These are phyloP conservation scores for Drosophila peninsularis DNA, from an alignment of 2,888 invertebrate genomes.

Conservation along the genomic window DNA sequence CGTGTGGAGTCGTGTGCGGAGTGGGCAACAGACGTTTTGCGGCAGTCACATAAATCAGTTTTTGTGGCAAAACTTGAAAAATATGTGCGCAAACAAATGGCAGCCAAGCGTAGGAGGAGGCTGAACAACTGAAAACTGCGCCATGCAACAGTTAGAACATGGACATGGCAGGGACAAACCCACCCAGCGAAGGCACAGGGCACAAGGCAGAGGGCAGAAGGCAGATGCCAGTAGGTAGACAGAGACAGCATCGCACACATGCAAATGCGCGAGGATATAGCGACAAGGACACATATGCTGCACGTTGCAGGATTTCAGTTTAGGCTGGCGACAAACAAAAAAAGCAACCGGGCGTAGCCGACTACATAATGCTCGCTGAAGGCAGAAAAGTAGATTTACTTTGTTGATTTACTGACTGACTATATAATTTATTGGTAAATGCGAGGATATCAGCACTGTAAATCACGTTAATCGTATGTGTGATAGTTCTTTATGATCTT, in stretches of 20 bases:
- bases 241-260: constrained; percentile 38
- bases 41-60: constrained; percentile 75
- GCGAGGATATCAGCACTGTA: too few relatives aligned
- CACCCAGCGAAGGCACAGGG: constrained; percentile 7
- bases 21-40: constrained; percentile 55
- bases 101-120: constrained; percentile 44
- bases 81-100: constrained; percentile 78
- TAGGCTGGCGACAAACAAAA: constrained; percentile 41
- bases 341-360: neutral
- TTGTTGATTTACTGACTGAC: too few relatives aligned
- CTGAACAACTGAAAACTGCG: constrained; percentile 45
- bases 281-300: constrained; percentile 66
- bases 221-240: constrained; percentile 8
- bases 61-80: constrained; percentile 80
- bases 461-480: too few relatives aligned
- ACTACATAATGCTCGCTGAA: neutral
- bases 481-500: too few relatives aligned
- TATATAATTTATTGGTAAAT: too few relatives aligned
- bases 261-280: constrained; percentile 57
- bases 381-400: too few relatives aligned
- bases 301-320: constrained; percentile 59
- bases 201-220: constrained; percentile 1
- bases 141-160: constrained; percentile 73
- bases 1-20: neutral
- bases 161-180: constrained; percentile 25